Base-by-base conservation (phyloP, 1,140 invertebrate genomes). In the Drosophila sproati region DNA sequence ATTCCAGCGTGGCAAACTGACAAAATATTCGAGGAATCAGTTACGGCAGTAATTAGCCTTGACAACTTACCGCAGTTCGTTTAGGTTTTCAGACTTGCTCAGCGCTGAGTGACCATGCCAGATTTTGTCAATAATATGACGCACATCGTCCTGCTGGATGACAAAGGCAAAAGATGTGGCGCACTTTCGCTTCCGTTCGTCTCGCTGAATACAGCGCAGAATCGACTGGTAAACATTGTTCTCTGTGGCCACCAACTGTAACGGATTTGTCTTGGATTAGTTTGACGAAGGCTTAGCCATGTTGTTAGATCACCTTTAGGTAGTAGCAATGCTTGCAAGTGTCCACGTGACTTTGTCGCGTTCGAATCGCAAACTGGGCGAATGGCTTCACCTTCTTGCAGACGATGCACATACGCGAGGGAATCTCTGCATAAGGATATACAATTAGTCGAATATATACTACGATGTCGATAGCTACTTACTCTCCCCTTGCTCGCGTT, bases 81-180 rank as follows among this genome's bases (percentile, higher is more conserved):
- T 93, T 1, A 95, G 79, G 76, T 95, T 94, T 47, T 92, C 80
- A 2, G 91, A 91, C 69, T 95, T 95, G 61, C 94, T 95, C 2
- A 96, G 80, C 2, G 94, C 93, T 5, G 95, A 96, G 78, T 93
- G 94, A 2, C 94, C 93, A 59, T 94, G 94, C 95, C 95, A 96
- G 28, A 95, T 95, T 48, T 94, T 90, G n/a, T 94, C 93, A 5
- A 95, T 93, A 5, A 96, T 92, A 67, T 94, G 93, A 71, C 94
- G 93, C 74, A 95, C 93, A 74, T 95, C 95, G 6, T 93, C 91
- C 29, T 93, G 69, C 72, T 94, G 93, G 69, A 95, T 87, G 5
- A 94, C 93, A 72, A 94, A 94, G 2, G 94, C 93, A 35, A 95
- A 87, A 2, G 93, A 93, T 1, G 93, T 93, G 37, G 82, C 77